Conservation (phyloP, 2,888 invertebrate genomes). For the Asteroscopus sphinx region DNA sequence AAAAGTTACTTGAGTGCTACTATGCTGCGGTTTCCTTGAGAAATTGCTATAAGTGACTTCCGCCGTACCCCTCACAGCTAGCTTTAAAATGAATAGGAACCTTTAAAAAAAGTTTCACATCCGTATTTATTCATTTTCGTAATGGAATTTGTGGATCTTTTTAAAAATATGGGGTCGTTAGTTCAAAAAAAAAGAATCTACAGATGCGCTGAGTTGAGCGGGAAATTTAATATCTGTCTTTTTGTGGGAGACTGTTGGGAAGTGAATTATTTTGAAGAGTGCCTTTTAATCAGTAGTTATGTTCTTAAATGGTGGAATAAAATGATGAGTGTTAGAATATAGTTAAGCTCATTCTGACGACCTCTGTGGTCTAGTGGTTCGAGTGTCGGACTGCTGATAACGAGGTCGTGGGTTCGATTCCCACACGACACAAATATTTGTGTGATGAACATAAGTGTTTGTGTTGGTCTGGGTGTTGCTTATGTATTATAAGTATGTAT, state of each 20-base stretch:
- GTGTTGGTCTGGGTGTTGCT: too few relatives aligned
- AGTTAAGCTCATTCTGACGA: too few relatives aligned
- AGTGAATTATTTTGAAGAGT: neutral
- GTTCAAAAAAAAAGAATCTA: constrained; percentile 27
- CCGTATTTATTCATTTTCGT: constrained; percentile 72
- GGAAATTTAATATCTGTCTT: neutral
- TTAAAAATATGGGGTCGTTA: constrained; percentile 57
- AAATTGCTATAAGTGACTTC: constrained; percentile 57
- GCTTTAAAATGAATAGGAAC: constrained; percentile 61
- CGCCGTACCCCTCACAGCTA: constrained; percentile 43
- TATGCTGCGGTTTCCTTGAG: constrained; percentile 51
- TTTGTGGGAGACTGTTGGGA: neutral
- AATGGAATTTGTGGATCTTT: constrained; percentile 70
- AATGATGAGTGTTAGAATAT: too few relatives aligned
- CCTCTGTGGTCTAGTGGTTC: too few relatives aligned
- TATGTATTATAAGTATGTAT: too few relatives aligned
- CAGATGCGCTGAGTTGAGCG: neutral
- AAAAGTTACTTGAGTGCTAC: constrained; percentile 27
- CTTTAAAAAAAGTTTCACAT: constrained; percentile 64
- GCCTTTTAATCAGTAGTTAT: too few relatives aligned
- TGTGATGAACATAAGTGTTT: too few relatives aligned
- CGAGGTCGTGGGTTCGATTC: too few relatives aligned
- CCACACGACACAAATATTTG: too few relatives aligned
- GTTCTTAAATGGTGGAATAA: too few relatives aligned
- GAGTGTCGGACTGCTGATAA: too few relatives aligned